Evolutionary conservation across 2,888 invertebrate genomes (phyloP).

Genomic region (Agriopis aurantiaria): DNA sequence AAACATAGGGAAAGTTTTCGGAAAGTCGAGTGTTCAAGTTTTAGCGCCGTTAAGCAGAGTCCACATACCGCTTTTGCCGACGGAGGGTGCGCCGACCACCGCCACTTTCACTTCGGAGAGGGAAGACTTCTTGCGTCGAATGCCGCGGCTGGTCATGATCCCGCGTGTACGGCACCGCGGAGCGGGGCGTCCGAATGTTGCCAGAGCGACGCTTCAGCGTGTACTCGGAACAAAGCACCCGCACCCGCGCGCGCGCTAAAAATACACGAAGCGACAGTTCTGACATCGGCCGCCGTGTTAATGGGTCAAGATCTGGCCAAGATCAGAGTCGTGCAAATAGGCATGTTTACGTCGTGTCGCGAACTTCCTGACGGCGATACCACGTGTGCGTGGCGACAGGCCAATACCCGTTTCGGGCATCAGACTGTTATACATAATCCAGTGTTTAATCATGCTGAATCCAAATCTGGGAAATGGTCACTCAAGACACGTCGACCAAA

Average conservation of each 20-base stretch:
- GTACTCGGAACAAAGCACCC: conserved; percentile 66
- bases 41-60: conserved; percentile 1
- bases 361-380: conserved; percentile 65
- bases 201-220: conserved; percentile 60
- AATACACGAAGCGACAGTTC: conserved; percentile 81
- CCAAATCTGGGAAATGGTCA: conserved; percentile 13
- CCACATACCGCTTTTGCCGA: conserved; percentile 96
- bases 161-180: conserved; percentile 43
- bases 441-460: conserved; percentile 18
- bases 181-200: conserved; percentile 60
- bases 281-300: conserved; percentile 80
- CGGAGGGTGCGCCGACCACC: conserved; percentile 95
- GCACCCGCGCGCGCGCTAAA: conserved; percentile 73
- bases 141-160: conserved; percentile 91
- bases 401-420: conserved; percentile 54
- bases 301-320: conserved; percentile 87
- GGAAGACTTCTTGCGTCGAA: conserved; percentile 95
- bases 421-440: conserved; percentile 29
- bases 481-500: neutral
- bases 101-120: conserved; percentile 96
- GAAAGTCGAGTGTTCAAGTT: conserved; percentile 29
- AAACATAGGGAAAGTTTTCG: conserved; percentile 28
- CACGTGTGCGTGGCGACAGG: conserved; percentile 65
- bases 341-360: conserved; percentile 78
- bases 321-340: conserved; percentile 79